Percentiles rank a stretch among this genome's conserved stretches.
Evolutionary conservation across 2,888 invertebrate species (phyloP).

Genomic region (Ichneumoninae sp.): DNA sequence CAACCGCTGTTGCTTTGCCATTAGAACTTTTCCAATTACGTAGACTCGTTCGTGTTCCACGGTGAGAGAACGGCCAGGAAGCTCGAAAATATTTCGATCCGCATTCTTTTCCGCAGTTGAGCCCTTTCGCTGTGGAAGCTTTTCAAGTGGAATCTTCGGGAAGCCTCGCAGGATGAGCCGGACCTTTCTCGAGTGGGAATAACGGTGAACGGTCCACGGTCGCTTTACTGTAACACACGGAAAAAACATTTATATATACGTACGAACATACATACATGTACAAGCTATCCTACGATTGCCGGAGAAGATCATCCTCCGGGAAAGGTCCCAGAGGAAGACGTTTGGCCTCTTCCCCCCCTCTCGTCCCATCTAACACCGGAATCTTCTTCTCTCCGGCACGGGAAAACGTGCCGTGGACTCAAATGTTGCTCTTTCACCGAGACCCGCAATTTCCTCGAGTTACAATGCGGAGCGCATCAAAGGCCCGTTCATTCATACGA

Average conservation of each 20-base stretch:
- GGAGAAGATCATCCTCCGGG: conserved; percentile 55
- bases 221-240: background rate
- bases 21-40: conserved; percentile 65
- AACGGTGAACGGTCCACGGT: conserved; percentile 53
- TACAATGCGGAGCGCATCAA: conserved; percentile 44
- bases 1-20: conserved; percentile 40
- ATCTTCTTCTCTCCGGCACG: conserved; percentile 52
- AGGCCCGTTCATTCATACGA: conserved; percentile 32
- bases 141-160: conserved; percentile 62
- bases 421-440: conserved; percentile 51
- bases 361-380: conserved; percentile 32
- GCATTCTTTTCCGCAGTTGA: conserved; percentile 47
- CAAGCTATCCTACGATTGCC: conserved; percentile 10
- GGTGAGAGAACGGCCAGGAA: background rate
- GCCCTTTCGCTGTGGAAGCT: conserved; percentile 52
- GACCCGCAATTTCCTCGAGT: conserved; percentile 38
- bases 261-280: background rate
- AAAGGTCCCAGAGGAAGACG: conserved; percentile 62
- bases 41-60: conserved; percentile 25
- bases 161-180: conserved; percentile 46
- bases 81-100: conserved; percentile 59
- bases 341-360: conserved; percentile 31
- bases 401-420: conserved; percentile 59
- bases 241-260: background rate
- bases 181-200: conserved; percentile 59